phyloP scores from a whole-genome alignment of 2,113 vertebrate species.

The Tretioscincus oriximinensis region DNA sequence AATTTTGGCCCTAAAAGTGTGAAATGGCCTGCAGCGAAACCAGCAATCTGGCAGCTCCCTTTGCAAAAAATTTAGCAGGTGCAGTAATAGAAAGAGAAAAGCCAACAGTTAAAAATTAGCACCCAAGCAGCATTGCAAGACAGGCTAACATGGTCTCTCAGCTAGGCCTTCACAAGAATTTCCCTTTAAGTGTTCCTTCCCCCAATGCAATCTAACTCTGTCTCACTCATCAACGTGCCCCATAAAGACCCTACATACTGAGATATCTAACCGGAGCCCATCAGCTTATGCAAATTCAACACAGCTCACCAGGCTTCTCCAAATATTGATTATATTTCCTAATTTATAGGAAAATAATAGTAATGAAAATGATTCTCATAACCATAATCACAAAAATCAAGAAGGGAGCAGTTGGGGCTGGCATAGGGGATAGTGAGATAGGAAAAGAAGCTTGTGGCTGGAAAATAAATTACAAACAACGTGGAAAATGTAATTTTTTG shows the following conservation, averaged over 20 bases:
- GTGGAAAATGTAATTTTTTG: background rate
- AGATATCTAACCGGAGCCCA: conserved; percentile 46
- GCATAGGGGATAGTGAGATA: background rate
- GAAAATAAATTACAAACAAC: background rate
- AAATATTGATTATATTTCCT: conserved; percentile 58
- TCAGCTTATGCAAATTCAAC: conserved; percentile 54
- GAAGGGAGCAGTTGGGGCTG: background rate
- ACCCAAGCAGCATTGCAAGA: conserved; percentile 22
- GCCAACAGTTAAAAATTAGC: conserved; percentile 33
- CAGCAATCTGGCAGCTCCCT: conserved; percentile 32
- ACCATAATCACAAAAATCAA: conserved; percentile 29
- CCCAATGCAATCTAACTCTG: conserved; percentile 12
- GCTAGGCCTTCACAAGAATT: conserved; percentile 26
- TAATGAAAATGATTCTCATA: conserved; percentile 21
- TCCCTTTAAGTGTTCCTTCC: conserved; percentile 22
- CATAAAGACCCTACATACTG: conserved; percentile 47
- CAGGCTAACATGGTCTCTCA: background rate
- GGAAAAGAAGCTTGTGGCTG: background rate
- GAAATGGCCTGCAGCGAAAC: conserved; percentile 30
- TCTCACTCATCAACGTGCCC: conserved; percentile 48
- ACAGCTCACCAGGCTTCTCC: conserved; percentile 50
- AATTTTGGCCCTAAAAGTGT: conserved; percentile 41
- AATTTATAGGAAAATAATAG: conserved; percentile 58
- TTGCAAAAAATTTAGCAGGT: conserved; percentile 30
- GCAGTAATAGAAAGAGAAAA: conserved; percentile 22